Evolutionary conservation across 2,797 vertebrate genomes (phyloP).

Genomic region (Monodelphis domestica): DNA sequence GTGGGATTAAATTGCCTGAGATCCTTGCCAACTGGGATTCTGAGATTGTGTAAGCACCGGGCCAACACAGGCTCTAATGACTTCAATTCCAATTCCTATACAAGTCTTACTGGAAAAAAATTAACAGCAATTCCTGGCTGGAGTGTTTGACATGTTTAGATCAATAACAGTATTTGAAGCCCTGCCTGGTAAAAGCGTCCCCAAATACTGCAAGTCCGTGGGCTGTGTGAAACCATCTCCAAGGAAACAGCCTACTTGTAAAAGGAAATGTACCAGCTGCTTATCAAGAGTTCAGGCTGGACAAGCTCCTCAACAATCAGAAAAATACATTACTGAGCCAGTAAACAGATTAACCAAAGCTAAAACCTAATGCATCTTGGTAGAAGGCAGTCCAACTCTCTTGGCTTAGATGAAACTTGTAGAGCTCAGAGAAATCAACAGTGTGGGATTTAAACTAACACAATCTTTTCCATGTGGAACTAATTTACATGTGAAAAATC

Average conservation of each 20-base stretch:
- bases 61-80: not conserved
- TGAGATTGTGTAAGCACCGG: not conserved
- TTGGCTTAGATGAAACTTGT: not conserved
- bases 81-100: not conserved
- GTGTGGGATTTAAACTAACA: not conserved
- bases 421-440: not conserved
- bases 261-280: constrained; percentile 26
- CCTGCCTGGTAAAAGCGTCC: constrained; percentile 27
- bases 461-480: not conserved
- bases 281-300: not conserved
- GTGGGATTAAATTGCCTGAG: not conserved
- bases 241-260: constrained; percentile 46
- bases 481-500: not conserved
- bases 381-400: not conserved
- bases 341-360: not conserved
- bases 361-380: not conserved
- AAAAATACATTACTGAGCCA: not conserved
- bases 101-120: not conserved
- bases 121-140: not conserved
- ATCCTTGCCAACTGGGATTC: not conserved
- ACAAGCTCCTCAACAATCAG: not conserved
- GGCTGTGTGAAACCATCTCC: constrained; percentile 54
- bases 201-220: constrained; percentile 22
- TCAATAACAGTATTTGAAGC: constrained; percentile 14
- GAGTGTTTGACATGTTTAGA: not conserved